Evolutionary conservation across 30 jellyfish, hydroid and myxozoan genomes (phyloP), one percentile per base, ranked within the genome.

Genomic region (Pseudorhiza aurosa): DNA sequence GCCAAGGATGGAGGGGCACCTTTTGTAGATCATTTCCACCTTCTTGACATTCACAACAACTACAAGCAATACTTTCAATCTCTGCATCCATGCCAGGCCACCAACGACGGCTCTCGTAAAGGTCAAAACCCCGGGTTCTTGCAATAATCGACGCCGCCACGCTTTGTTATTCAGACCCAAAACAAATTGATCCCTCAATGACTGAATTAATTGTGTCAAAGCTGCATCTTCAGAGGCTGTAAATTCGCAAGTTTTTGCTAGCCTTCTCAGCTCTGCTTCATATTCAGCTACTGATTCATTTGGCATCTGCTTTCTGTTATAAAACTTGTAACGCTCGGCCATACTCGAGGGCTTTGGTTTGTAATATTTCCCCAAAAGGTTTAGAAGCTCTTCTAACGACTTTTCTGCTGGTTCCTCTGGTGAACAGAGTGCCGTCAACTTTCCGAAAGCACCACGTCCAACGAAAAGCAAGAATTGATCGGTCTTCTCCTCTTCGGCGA

Each of bases 41-140:
- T 77, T 60, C 82, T 62, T 77, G 82, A 59, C 90, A 59, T 59
- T 59, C 74, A 64, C 82, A 46, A 77, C 90, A 77, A 77, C 90
- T 58, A 60, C 82, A 56, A 77, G 90, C 90, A 77, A 77, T 60
- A 62, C 62, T 77, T 50, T 77, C 73, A 59, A 77, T 77, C 74
- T 77, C 81, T 62, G 73, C 90, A 77, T 77, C 82, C 82, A 77
- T 64, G 42, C 76, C 82, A 77, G 82, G 90, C 90, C 90, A 75
- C 90, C 74, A 77, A 77, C 59, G 62, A 77, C 32, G 82, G n/a
- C n/a, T n/a, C n/a, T 32, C 88, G 75, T 72, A 55, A 72, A 72
- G 68, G 86, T 72, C 71, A 72, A 72, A 79, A 77, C 83, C 31
- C 50, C 75, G 62, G 91, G 49, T 64, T 62, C 91, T 79, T 79